phyloP scores from a whole-genome alignment of 2,888 invertebrate genomes.

The Lepetodrilus schrolli region DNA sequence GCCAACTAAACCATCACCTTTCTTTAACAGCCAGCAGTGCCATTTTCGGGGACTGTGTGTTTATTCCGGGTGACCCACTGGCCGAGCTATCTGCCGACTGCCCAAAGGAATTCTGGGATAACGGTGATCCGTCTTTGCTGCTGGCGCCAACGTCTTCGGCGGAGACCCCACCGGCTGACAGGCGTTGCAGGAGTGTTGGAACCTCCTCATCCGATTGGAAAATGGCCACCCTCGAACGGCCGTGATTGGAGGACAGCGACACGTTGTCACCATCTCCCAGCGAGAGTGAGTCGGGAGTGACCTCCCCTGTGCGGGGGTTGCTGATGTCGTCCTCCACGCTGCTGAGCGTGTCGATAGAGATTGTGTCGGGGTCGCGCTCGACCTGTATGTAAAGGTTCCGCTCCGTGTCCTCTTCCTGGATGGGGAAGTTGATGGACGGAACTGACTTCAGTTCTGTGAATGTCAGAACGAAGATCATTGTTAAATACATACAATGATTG shows the following conservation, averaged over 20 bases:
- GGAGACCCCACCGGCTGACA: conserved; percentile 36
- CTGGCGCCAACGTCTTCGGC: conserved; percentile 13
- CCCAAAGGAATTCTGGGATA: conserved; percentile 1
- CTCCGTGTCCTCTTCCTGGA: neutral
- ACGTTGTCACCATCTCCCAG: conserved; percentile 10
- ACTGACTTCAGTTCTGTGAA: neutral
- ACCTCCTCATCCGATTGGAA: conserved; percentile 28
- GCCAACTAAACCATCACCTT: neutral
- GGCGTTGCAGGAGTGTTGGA: conserved; percentile 42
- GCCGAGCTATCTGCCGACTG: neutral
- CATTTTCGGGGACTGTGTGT: conserved; percentile 8
- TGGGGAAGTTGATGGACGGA: neutral
- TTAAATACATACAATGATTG: neutral
- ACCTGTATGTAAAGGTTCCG: conserved; percentile 4
- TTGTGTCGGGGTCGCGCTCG: conserved; percentile 36
- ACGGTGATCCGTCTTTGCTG: conserved; percentile 27
- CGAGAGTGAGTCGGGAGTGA: neutral
- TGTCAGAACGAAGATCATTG: neutral
- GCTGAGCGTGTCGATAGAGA: conserved; percentile 38
- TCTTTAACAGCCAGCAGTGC: conserved; percentile 28
- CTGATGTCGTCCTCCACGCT: conserved; percentile 40
- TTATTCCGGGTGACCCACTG: neutral
- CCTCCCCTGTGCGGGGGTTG: neutral
- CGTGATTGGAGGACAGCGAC: neutral
- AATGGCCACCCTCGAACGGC: neutral